A percentile compares a stretch with the other conserved stretches of the same genome.
phyloP scores from a whole-genome alignment of 1,140 invertebrate genomes.

The Akabosia matsudoensis region DNA sequence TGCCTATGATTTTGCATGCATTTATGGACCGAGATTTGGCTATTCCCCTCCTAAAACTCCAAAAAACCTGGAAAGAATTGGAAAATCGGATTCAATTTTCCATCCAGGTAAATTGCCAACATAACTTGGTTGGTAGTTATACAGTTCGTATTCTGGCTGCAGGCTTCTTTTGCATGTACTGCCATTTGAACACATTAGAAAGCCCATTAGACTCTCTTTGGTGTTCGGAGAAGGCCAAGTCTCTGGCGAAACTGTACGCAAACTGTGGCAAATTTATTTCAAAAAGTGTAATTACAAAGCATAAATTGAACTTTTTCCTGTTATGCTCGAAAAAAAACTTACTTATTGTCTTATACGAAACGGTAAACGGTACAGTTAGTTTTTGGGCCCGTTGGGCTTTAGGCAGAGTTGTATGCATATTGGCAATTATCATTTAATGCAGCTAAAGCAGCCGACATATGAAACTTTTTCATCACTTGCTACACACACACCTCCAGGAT shows the following conservation, averaged over 20 bases:
- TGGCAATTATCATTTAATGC: no score
- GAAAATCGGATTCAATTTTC: not conserved
- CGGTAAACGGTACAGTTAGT: no score
- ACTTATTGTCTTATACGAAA: no score
- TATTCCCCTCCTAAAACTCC: no score
- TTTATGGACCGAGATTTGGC: no score
- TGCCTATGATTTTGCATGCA: no score
- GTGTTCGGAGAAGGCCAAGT: no score
- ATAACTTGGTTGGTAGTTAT: not conserved
- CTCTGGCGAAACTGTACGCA: not conserved
- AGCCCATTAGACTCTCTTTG: not conserved
- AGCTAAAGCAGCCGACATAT: no score
- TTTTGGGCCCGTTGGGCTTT: no score
- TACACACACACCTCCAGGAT: not conserved
- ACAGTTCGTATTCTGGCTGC: no score
- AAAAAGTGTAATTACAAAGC: slow-evolving; percentile 3
- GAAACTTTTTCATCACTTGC: not conserved
- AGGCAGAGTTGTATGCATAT: no score
- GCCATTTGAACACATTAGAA: not conserved
- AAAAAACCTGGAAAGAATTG: not conserved
- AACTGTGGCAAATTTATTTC: slow-evolving; percentile 18
- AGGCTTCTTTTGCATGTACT: no score
- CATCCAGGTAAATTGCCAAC: not conserved
- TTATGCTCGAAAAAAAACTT: not conserved
- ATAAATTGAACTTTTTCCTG: slow-evolving; percentile 3